Evolutionary conservation across 1,140 invertebrate species (phyloP).

Genomic region (Drosophila fuyamai): DNA sequence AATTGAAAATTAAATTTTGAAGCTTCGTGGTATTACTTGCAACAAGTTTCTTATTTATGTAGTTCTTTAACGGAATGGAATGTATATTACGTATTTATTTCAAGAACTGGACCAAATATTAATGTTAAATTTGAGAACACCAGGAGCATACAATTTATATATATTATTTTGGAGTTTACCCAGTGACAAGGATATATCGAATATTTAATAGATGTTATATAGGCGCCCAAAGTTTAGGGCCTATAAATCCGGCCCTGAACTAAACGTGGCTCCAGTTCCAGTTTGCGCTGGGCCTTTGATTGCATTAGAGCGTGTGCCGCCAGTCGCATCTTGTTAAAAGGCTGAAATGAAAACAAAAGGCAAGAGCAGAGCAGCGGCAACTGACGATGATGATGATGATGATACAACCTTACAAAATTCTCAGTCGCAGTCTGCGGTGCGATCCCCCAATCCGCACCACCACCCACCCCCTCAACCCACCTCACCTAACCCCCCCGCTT

Average conservation of each 20-base stretch:
- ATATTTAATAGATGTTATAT: too few relatives aligned
- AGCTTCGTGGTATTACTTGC: too few relatives aligned
- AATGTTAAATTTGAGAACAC: too few relatives aligned
- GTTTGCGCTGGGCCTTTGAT: conserved; percentile 66
- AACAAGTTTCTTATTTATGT: too few relatives aligned
- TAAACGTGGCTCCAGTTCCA: conserved; percentile 16
- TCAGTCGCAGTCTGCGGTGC: conserved; percentile 59
- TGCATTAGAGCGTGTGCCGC: conserved; percentile 80
- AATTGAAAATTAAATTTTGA: too few relatives aligned
- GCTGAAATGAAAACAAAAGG: conserved; percentile 77
- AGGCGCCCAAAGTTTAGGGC: background rate
- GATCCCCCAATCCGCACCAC: background rate
- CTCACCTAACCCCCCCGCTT: background rate
- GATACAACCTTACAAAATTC: conserved; percentile 83
- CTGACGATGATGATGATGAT: conserved; percentile 35
- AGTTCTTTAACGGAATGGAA: too few relatives aligned
- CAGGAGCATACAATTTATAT: too few relatives aligned
- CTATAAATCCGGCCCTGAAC: conserved; percentile 4
- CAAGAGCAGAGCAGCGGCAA: conserved; percentile 34
- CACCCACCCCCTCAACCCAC: background rate
- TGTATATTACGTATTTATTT: too few relatives aligned
- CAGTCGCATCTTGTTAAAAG: conserved; percentile 74
- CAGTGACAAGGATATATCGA: too few relatives aligned
- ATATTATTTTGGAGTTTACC: too few relatives aligned
- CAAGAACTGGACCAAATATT: too few relatives aligned